These are phyloP conservation scores for Lophochroa leadbeateri DNA, from an alignment of 2,113 vertebrate genomes.

Conservation along the genomic window DNA sequence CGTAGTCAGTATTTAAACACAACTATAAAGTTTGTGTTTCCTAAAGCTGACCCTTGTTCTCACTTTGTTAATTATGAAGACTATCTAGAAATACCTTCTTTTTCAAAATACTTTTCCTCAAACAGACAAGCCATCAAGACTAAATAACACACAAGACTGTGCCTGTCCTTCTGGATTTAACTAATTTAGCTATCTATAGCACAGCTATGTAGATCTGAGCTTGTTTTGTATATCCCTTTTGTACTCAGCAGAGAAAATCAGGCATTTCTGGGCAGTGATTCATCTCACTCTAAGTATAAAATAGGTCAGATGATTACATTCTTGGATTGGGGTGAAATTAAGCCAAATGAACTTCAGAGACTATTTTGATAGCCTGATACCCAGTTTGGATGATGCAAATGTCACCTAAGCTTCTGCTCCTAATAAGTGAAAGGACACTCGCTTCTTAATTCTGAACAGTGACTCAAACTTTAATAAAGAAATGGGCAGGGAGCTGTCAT, in stretches of 20 bases:
- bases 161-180: not conserved
- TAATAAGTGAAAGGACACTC: not conserved
- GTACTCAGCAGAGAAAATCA: not conserved
- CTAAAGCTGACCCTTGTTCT: not conserved
- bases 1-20: not conserved
- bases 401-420: not conserved
- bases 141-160: not conserved
- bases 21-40: not conserved
- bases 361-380: not conserved
- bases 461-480: not conserved
- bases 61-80: not conserved
- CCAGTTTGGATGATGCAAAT: slow-evolving; percentile 2
- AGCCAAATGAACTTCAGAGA: not conserved
- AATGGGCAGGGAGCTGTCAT: not conserved
- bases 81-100: not conserved
- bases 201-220: not conserved
- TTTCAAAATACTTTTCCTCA: not conserved
- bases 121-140: not conserved
- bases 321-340: not conserved
- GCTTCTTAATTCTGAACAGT: not conserved
- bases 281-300: not conserved
- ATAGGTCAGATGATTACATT: not conserved
- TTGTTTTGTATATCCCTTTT: not conserved
- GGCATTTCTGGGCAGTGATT: not conserved
- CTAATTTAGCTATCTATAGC: not conserved